Percentiles rank a stretch among this genome's conserved stretches.
These are phyloP conservation scores for Amazona vittata DNA, from an alignment of 2,113 vertebrate species.

Conservation along the genomic window DNA sequence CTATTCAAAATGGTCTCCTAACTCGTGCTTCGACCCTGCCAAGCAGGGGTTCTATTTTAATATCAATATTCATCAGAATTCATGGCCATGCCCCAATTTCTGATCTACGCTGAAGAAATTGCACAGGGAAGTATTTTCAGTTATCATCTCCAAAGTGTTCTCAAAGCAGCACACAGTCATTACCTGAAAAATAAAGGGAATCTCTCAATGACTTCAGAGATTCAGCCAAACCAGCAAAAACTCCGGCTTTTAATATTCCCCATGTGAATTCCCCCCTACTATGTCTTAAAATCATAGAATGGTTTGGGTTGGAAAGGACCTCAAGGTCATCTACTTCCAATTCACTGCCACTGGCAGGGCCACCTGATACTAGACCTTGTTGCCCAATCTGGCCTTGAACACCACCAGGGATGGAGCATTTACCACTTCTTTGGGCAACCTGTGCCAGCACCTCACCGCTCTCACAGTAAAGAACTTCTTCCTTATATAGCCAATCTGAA, in stretches of 20 bases:
- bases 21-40: neutral
- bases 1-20: neutral
- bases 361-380: neutral
- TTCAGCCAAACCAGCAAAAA: neutral
- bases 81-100: neutral
- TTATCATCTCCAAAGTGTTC: neutral
- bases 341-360: neutral
- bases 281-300: neutral
- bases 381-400: neutral
- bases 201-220: neutral
- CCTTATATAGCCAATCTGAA: neutral
- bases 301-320: neutral
- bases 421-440: neutral
- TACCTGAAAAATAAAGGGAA: conserved; percentile 5
- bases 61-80: neutral
- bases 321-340: neutral
- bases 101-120: neutral
- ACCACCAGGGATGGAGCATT: neutral
- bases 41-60: neutral
- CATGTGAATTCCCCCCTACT: neutral
- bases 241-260: neutral
- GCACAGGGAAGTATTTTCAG: neutral
- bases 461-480: neutral
- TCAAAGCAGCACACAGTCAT: neutral
- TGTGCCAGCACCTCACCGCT: neutral